Evolutionary conservation across 2,888 invertebrate genomes (phyloP), one percentile per base, ranked within the genome.

Genomic region (Platynereis dumerilii): DNA sequence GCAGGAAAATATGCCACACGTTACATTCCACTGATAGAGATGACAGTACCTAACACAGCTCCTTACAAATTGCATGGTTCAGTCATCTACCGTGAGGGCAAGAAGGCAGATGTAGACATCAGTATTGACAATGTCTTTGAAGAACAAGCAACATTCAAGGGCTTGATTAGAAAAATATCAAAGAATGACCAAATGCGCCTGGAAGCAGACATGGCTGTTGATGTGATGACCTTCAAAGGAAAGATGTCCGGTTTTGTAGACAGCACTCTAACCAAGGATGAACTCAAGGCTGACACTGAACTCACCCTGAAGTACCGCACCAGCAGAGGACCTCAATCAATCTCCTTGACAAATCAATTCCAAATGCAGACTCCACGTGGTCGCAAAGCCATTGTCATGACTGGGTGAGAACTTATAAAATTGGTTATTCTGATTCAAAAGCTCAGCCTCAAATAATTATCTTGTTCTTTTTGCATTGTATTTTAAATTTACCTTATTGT

Each of bases 111-210:
- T 15, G 27, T 59, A 24, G 45, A 66, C 20, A 20, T 69, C 20
- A 52, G 22, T 22, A 64, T 70, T 22, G 17, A 56, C 17, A 68
- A 69, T 45, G 42, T 68, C 34, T 66, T 69, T 59, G 28, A 17
- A 17, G 58, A 66, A 34, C 66, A 66, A n/a, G 55, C 64, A 34
- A 67, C 20, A 15, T 20, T 70, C 29, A 52, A 66, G 24, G 65
- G 69, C 65, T 28, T 52, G 61, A 24, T 53, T 17, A 42, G 12
- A 17, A 42, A 42, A 42, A 42, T 12, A 10, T 42, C 7, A 15
- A 58, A 12, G 17, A 53, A 52, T 24, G 62, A 67, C 27, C 27
- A 59, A n/a, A 60, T 53, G 34, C 34, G 54, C 44, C 68, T 66
- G 57, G 61, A 65, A 22, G 61, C 60, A 3, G 59, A 56, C 22